Base-by-base conservation (phyloP, 2,888 invertebrate species). In the Agrypnus murinus region DNA sequence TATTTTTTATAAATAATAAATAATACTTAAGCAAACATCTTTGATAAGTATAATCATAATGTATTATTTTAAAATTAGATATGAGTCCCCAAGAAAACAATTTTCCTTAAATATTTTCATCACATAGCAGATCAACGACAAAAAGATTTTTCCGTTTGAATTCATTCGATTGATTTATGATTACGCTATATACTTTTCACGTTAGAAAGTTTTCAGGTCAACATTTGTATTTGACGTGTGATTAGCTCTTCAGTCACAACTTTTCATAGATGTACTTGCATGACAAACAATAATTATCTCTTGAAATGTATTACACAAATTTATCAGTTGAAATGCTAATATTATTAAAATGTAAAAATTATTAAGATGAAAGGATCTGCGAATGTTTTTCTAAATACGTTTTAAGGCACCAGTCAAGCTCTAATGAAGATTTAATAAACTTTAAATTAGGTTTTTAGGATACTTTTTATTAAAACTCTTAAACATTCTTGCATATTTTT, bases 81-180 rank as follows among this genome's bases (percentile, higher is more conserved):
- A n/a, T n/a, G n/a, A n/a, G n/a, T 25, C 25, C 5, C 25, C 25
- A 25, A 25, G 25, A 25, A 12, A 8, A 36, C n/a, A 36, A 36
- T 36, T 36, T 36, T 36, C n/a, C 36, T 10, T 36, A 36, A 36
- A 40, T 40, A 40, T 40, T 40, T 10, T 12, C n/a, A 4, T n/a
- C 38, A n/a, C n/a, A n/a, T n/a, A n/a, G n/a, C 46, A 46, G 15
- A 46, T 46, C 17, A 46, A 25, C 1, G 17, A 46, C 15, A 15
- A 46, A 46, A n/a, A 25, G 25, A 25, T 10, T 25, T 46, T 46
- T 7, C 46, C 17, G 46, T 14, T 15, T 15, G 46, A 17, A 46
- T 46, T 46, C 17, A 10, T 25, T 7, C 8, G 17, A 46, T 46
- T 46, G 46, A 46, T 46, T 46, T 46, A 46, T 46, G n/a, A 46